Evolutionary conservation across 1,140 invertebrate genomes (phyloP).

Genomic region (Wiebesia pumilae): DNA sequence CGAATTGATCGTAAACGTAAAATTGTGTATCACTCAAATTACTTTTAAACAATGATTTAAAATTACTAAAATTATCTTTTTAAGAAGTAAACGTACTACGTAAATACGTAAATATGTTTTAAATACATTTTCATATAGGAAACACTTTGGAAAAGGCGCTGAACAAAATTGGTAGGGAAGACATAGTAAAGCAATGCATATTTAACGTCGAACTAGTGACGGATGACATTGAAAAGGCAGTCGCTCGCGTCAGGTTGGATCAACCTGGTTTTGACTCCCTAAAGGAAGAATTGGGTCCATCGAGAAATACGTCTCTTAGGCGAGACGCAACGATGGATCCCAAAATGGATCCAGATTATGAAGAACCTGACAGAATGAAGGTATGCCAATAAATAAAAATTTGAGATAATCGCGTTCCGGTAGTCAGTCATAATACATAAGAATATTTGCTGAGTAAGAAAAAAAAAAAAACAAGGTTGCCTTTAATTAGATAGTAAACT

Average conservation of each 20-base stretch:
- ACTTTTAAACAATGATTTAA: background rate
- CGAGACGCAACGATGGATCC: slow-evolving; percentile 80
- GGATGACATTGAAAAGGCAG: slow-evolving; percentile 86
- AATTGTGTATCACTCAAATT: background rate
- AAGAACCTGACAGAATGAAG: slow-evolving; percentile 73
- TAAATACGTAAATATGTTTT: slow-evolving; percentile 15
- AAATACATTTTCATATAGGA: slow-evolving; percentile 75
- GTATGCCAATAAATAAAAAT: slow-evolving; percentile 53
- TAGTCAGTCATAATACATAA: slow-evolving; percentile 4
- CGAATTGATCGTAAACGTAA: background rate
- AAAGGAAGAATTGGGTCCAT: slow-evolving; percentile 83
- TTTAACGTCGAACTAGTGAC: slow-evolving; percentile 88
- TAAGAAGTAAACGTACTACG: background rate
- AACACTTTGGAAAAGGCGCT: slow-evolving; percentile 92
- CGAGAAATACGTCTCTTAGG: slow-evolving; percentile 78
- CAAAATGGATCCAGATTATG: slow-evolving; percentile 83
- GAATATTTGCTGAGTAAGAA: slow-evolving; percentile 26
- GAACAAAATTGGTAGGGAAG: slow-evolving; percentile 90
- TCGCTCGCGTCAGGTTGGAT: slow-evolving; percentile 85
- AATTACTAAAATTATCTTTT: background rate
- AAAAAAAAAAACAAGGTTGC: slow-evolving; percentile 35
- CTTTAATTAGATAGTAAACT: slow-evolving; percentile 37
- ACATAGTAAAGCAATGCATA: slow-evolving; percentile 93
- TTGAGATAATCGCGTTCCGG: background rate
- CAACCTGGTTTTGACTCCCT: slow-evolving; percentile 85